phyloP scores from a whole-genome alignment of 2,888 invertebrate genomes.

The Hyposoter didymator region DNA sequence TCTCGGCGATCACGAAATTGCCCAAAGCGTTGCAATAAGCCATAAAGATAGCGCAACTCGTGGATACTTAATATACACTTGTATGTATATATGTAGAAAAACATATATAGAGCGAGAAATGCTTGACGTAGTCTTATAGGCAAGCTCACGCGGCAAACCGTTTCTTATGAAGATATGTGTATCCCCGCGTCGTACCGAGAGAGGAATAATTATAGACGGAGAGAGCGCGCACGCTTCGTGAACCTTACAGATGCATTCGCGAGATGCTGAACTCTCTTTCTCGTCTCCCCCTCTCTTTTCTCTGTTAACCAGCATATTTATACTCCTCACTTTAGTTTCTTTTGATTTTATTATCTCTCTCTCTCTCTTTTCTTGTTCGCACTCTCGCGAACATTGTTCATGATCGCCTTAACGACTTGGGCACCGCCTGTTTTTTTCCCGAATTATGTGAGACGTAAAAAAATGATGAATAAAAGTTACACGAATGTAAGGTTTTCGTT shows the following conservation, averaged over 20 bases:
- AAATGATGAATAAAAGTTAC: constrained; percentile 1
- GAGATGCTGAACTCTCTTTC: constrained; percentile 60
- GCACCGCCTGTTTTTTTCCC: constrained; percentile 40
- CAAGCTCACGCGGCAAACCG: constrained; percentile 68
- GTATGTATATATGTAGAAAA: constrained; percentile 5
- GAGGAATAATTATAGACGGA: constrained; percentile 75
- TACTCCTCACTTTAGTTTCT: constrained; percentile 34
- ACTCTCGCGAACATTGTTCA: constrained; percentile 41
- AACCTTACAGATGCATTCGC: constrained; percentile 70
- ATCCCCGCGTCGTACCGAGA: constrained; percentile 70
- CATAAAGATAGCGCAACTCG: constrained; percentile 79
- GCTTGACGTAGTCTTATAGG: background rate
- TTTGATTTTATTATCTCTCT: constrained; percentile 38
- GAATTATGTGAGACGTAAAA: constrained; percentile 41
- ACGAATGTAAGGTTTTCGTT: constrained; percentile 34
- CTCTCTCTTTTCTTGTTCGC: constrained; percentile 22
- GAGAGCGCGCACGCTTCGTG: constrained; percentile 67
- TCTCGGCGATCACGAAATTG: constrained; percentile 80
- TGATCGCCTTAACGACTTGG: constrained; percentile 59
- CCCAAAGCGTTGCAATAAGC: constrained; percentile 82
- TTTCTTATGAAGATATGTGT: constrained; percentile 73
- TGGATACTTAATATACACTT: constrained; percentile 70
- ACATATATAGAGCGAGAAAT: background rate
- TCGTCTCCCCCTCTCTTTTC: constrained; percentile 54
- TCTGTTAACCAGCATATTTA: constrained; percentile 48